Percentiles rank a stretch among this genome's conserved stretches.
phyloP scores from a whole-genome alignment of 2,113 vertebrate genomes.

The Hepsetus odoe region DNA sequence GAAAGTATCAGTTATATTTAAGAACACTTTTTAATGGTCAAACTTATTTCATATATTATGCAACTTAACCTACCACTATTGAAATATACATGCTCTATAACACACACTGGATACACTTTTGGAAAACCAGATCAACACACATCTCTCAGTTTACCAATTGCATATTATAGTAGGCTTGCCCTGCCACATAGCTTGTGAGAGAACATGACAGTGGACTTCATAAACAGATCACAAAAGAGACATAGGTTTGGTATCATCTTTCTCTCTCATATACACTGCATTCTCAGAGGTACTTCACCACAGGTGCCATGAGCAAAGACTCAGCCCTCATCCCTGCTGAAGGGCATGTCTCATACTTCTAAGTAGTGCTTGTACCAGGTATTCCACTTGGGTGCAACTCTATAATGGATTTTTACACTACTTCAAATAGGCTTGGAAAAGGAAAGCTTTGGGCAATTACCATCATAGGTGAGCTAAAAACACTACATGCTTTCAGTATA shows the following conservation, averaged over 20 bases:
- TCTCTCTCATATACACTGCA: not conserved
- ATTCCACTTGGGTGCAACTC: conserved; percentile 4
- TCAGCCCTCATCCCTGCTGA: not conserved
- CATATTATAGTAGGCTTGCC: not conserved
- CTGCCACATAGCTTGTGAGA: not conserved
- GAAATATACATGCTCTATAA: not conserved
- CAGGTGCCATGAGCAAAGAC: not conserved
- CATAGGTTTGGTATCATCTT: not conserved
- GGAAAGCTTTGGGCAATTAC: conserved; percentile 13
- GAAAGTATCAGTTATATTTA: not conserved
- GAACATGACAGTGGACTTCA: not conserved
- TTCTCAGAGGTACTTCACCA: not conserved
- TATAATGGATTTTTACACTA: conserved; percentile 10
- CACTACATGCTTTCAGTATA: conserved; percentile 6
- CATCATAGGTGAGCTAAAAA: not conserved
- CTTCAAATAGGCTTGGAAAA: not conserved
- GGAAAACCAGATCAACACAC: not conserved
- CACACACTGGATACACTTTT: no score
- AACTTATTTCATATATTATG: not conserved
- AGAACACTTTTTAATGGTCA: not conserved
- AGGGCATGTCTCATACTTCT: not conserved
- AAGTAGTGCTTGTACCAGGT: conserved; percentile 15
- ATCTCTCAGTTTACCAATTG: not conserved
- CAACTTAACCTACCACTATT: not conserved
- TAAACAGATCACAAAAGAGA: not conserved